phyloP scores from a whole-genome alignment of 2,888 invertebrate genomes.

The Sclerodermus sp. region DNA sequence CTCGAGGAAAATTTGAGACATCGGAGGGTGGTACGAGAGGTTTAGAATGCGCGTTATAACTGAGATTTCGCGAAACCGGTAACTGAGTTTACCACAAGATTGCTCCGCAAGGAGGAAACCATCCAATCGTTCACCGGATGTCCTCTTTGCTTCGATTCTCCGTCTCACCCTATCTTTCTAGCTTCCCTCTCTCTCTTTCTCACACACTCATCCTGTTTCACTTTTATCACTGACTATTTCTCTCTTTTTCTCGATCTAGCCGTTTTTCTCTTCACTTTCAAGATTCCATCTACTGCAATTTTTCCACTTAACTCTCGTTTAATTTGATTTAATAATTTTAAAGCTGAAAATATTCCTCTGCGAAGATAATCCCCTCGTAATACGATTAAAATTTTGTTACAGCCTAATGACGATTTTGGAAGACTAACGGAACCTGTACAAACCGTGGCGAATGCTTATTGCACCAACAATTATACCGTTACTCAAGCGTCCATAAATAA shows the following conservation, averaged over 20 bases:
- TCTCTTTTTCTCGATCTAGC: background rate
- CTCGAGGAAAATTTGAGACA: slow-evolving; percentile 23
- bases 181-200: slow-evolving; percentile 18
- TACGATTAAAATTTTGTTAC: no score
- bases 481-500: slow-evolving; percentile 18
- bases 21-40: slow-evolving; percentile 25
- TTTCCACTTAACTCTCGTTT: background rate
- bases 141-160: slow-evolving; percentile 38
- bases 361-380: no score
- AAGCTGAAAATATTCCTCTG: no score
- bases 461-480: slow-evolving; percentile 32
- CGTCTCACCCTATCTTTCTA: slow-evolving; percentile 8
- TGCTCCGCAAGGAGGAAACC: slow-evolving; percentile 56
- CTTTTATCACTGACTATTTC: background rate
- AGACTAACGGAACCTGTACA: slow-evolving; percentile 38
- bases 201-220: slow-evolving; percentile 1
- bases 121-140: slow-evolving; percentile 56
- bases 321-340: background rate
- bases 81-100: slow-evolving; percentile 56
- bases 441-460: slow-evolving; percentile 31
- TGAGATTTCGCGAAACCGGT: slow-evolving; percentile 51
- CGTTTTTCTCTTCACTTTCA: slow-evolving; percentile 3
- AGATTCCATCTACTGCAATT: background rate
- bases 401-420: slow-evolving; percentile 40
- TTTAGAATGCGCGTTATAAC: slow-evolving; percentile 41